Percentiles rank a stretch among this genome's conserved stretches.
phyloP scores from a whole-genome alignment of 2,797 vertebrate genomes.

The Poeciliopsis infans region DNA sequence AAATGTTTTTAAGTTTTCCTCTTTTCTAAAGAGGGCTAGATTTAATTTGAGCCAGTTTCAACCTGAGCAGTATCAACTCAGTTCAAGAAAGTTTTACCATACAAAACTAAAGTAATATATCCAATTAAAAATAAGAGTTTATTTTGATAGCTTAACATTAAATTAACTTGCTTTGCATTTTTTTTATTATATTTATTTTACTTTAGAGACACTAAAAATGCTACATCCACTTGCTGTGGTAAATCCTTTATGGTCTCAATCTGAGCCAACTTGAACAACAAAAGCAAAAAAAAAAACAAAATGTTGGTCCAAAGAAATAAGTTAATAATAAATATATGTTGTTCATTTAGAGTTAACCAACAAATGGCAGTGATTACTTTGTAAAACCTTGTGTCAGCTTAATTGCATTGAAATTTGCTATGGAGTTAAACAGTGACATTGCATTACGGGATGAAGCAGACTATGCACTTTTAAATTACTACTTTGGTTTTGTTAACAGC shows the following conservation, averaged over 20 bases:
- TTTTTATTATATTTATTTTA: background rate
- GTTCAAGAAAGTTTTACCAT: background rate
- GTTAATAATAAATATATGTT: background rate
- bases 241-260: background rate
- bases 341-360: background rate
- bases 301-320: background rate
- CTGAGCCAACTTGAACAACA: background rate
- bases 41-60: background rate
- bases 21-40: background rate
- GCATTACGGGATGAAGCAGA: background rate
- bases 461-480: background rate
- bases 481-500: background rate
- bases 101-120: background rate
- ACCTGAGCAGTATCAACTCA: background rate
- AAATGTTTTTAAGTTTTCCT: background rate
- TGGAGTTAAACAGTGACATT: background rate
- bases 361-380: background rate
- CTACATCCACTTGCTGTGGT: background rate
- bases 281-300: background rate
- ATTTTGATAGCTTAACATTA: background rate
- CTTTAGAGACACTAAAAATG: background rate
- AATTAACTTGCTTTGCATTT: background rate
- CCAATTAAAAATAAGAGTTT: background rate
- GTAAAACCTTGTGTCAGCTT: background rate
- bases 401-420: background rate